phyloP scores from a whole-genome alignment of 1,140 invertebrate species.

The Ctenoplectra terminalis region DNA sequence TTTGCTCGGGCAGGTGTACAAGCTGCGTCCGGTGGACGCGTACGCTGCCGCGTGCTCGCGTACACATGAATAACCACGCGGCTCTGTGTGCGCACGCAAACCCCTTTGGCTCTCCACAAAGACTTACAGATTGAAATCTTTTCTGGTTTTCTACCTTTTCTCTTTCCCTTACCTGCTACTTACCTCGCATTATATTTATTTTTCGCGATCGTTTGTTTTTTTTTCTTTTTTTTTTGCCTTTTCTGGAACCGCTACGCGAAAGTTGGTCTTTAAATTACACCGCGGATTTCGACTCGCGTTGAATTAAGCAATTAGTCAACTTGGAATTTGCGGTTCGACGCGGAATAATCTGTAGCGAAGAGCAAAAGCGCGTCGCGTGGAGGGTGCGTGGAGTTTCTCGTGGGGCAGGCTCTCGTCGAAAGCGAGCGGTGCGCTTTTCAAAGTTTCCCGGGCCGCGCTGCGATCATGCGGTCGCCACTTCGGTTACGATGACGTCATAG shows the following conservation, averaged over 20 bases:
- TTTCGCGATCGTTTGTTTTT: no score
- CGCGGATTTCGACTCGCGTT: not conserved
- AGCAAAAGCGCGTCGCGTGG: no score
- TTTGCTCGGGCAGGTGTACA: slow-evolving; percentile 50
- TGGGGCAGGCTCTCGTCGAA: not conserved
- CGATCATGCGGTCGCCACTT: not conserved
- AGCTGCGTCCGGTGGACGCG: slow-evolving; percentile 3
- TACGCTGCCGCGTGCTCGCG: not conserved
- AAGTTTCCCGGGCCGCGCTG: slow-evolving; percentile 25
- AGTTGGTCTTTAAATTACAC: no score
- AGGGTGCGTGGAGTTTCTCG: no score
- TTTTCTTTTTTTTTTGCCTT: no score
- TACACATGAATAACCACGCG: not conserved
- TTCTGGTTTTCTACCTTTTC: not conserved
- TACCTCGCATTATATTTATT: not conserved
- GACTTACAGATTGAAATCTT: slow-evolving; percentile 15
- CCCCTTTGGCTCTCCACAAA: slow-evolving; percentile 4
- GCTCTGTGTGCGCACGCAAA: not conserved
- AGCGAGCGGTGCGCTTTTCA: not conserved
- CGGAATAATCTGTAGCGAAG: not conserved
- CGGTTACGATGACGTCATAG: not conserved
- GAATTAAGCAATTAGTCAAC: not conserved
- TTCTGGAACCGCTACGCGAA: no score
- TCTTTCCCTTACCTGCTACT: not conserved
- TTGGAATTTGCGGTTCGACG: not conserved